Percentiles rank a stretch among this genome's conserved stretches.
phyloP scores from a whole-genome alignment of 2,113 vertebrate genomes.

The Sinocyclocheilus rhinocerous region DNA sequence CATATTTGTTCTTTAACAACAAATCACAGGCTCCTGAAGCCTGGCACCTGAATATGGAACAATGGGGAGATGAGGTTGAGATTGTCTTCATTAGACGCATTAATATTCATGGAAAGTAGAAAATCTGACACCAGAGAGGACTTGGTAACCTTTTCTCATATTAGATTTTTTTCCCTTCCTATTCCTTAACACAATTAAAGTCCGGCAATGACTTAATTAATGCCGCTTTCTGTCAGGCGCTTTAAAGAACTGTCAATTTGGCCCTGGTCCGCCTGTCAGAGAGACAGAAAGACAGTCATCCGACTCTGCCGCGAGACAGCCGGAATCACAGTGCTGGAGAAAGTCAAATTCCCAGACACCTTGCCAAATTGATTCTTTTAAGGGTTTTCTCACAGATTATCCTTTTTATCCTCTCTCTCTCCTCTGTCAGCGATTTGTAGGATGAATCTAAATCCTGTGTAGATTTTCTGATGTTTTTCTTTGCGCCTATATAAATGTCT shows the following conservation, averaged over 20 bases:
- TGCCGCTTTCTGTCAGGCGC: conserved; percentile 96
- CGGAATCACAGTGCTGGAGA: conserved; percentile 77
- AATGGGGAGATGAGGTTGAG: conserved; percentile 97
- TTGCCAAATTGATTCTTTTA: conserved; percentile 85
- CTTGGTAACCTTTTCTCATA: conserved; percentile 99
- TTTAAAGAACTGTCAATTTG: conserved; percentile 99
- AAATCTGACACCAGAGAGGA: conserved; percentile 99
- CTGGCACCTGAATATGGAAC: conserved; percentile 98
- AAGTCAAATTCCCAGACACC: conserved; percentile 82
- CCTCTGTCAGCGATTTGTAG: conserved; percentile 67
- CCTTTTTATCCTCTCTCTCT: conserved; percentile 70
- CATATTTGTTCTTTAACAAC: conserved; percentile 99
- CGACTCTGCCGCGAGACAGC: conserved; percentile 77
- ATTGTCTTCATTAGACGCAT: conserved; percentile 99
- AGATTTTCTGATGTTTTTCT: conserved; percentile 47
- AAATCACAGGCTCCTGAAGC: conserved; percentile 91
- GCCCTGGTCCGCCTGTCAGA: conserved; percentile 94
- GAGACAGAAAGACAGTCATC: conserved; percentile 98
- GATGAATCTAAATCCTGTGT: conserved; percentile 70
- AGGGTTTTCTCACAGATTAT: conserved; percentile 80
- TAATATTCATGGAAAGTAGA: conserved; percentile 99
- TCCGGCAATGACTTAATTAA: no score
- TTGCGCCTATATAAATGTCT: conserved; percentile 29
- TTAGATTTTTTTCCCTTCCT: no score
- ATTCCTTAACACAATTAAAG: no score